Evolutionary conservation across 2,113 vertebrate species (phyloP).

Genomic region (Peromyscus leucopus): DNA sequence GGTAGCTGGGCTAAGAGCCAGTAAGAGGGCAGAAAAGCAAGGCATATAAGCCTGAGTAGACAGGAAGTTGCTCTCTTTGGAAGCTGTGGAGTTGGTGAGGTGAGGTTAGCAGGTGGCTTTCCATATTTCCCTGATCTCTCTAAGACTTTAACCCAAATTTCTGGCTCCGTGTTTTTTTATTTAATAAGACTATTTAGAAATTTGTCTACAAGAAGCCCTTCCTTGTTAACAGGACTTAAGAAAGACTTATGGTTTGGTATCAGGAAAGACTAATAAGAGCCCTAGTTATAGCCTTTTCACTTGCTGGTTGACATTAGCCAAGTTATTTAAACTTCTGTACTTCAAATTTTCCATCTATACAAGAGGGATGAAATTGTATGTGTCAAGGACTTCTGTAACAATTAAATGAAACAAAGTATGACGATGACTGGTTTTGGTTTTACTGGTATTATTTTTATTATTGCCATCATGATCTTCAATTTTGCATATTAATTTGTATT

Average conservation of each 20-base stretch:
- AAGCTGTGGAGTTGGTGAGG: no score
- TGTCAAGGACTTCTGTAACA: constrained; percentile 1
- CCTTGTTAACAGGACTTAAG: neutral
- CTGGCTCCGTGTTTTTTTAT: no score
- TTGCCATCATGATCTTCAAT: constrained; percentile 39
- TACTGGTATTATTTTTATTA: constrained; percentile 20
- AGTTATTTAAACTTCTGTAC: constrained; percentile 43
- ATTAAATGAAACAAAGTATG: constrained; percentile 33
- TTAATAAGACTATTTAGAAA: no score
- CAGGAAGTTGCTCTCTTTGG: no score
- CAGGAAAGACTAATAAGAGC: neutral
- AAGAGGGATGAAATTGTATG: neutral
- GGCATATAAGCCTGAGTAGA: no score
- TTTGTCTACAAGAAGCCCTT: neutral
- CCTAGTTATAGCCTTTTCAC: neutral
- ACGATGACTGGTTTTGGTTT: neutral
- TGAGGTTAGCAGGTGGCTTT: no score
- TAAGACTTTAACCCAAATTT: no score
- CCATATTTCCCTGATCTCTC: no score
- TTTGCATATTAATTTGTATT: constrained; percentile 48
- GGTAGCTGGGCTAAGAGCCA: no score
- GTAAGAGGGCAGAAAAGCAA: no score
- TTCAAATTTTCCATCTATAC: neutral
- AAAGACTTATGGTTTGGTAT: constrained; percentile 19
- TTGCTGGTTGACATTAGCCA: neutral